Percentiles rank a stretch among this genome's conserved stretches.
phyloP scores from a whole-genome alignment of 2,888 invertebrate species.

The Polietes domitor region DNA sequence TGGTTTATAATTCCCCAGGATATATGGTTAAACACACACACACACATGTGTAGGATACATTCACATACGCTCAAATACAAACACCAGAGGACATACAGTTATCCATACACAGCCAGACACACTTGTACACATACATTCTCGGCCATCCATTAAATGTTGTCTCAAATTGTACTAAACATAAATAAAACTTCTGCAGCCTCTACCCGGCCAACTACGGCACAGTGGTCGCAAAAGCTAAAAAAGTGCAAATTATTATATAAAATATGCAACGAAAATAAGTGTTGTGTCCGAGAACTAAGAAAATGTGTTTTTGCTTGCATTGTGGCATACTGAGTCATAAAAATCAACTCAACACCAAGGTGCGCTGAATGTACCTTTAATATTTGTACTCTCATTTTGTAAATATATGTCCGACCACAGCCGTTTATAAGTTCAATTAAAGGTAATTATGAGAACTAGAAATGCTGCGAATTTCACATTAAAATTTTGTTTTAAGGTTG shows the following conservation, averaged over 20 bases:
- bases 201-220: neutral
- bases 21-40: constrained; percentile 4
- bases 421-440: no score
- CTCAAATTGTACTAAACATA: constrained; percentile 37
- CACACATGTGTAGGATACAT: neutral
- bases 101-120: neutral
- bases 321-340: no score
- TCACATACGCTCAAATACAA: neutral
- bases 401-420: no score
- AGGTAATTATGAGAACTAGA: no score
- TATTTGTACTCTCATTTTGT: no score
- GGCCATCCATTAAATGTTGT: constrained; percentile 33
- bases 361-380: no score
- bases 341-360: no score
- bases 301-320: no score
- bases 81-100: neutral
- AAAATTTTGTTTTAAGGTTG: no score
- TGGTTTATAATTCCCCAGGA: constrained; percentile 26
- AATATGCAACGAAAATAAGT: no score
- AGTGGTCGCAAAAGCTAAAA: neutral
- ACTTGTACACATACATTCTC: neutral
- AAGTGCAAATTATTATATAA: neutral
- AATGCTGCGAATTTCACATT: no score
- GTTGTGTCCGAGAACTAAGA: no score
- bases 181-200: constrained; percentile 41